Conservation (phyloP, 2,888 invertebrate species). For the Calameuta idolon region DNA sequence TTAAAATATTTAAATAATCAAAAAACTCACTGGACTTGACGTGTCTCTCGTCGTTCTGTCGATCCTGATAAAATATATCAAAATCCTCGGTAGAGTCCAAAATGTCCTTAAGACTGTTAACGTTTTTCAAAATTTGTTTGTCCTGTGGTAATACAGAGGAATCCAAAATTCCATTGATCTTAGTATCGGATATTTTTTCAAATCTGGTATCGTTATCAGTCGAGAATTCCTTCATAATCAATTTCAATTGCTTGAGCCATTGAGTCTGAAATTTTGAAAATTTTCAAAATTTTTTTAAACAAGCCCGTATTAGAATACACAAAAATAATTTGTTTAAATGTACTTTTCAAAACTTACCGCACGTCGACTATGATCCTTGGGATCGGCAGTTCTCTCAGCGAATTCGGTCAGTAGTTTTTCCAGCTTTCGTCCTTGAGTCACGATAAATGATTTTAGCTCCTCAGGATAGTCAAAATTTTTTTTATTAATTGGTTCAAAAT, state of each 20-base stretch:
- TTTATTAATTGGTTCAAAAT: slow-evolving; percentile 3
- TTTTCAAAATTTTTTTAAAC: background rate
- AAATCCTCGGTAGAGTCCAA: slow-evolving; percentile 24
- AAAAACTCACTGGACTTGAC: slow-evolving; percentile 30
- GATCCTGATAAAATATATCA: slow-evolving; percentile 24
- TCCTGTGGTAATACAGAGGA: background rate
- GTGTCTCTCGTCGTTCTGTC: slow-evolving; percentile 14
- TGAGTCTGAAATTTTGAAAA: slow-evolving; percentile 28
- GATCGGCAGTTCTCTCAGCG: background rate
- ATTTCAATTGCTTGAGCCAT: slow-evolving; percentile 32
- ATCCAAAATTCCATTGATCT: slow-evolving; percentile 8
- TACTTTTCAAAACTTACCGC: slow-evolving; percentile 11
- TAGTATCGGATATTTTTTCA: slow-evolving; percentile 5
- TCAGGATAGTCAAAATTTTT: background rate
- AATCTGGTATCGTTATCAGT: background rate
- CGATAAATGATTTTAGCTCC: slow-evolving; percentile 13
- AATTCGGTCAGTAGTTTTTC: slow-evolving; percentile 20
- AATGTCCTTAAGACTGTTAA: slow-evolving; percentile 20
- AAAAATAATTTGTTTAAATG: background rate
- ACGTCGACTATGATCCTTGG: background rate
- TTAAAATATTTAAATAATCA: background rate
- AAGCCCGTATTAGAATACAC: background rate
- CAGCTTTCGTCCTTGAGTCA: slow-evolving; percentile 19
- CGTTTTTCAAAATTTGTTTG: background rate
- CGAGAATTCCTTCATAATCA: slow-evolving; percentile 22